Conservation (phyloP, 2,888 invertebrate species). For the Aplocera efformata region DNA sequence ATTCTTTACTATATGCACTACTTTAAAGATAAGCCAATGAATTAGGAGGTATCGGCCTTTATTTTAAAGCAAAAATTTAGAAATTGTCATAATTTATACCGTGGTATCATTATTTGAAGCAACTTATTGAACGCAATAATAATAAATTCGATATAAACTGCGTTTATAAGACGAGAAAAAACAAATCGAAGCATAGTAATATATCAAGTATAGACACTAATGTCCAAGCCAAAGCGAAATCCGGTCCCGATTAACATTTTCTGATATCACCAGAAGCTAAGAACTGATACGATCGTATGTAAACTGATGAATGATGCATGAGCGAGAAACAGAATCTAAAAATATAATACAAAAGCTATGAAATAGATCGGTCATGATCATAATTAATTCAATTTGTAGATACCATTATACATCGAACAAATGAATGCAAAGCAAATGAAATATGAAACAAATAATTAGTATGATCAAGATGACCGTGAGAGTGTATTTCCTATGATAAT, state of each 20-base stretch:
- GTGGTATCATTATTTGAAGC: slow-evolving; percentile 17
- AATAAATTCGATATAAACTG: slow-evolving; percentile 35
- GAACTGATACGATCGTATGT: slow-evolving; percentile 52
- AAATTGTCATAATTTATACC: slow-evolving; percentile 17
- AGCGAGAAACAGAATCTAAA: slow-evolving; percentile 30
- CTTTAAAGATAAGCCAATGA: slow-evolving; percentile 17
- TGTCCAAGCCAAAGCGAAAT: slow-evolving; percentile 52
- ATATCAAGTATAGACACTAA: slow-evolving; percentile 62
- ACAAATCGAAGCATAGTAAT: slow-evolving; percentile 43
- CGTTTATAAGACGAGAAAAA: slow-evolving; percentile 27
- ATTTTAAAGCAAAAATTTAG: slow-evolving; percentile 23
- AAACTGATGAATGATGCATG: slow-evolving; percentile 71
- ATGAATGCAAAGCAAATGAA: slow-evolving; percentile 24
- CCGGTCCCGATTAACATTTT: slow-evolving; percentile 64
- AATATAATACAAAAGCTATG: slow-evolving; percentile 13
- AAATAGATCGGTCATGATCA: slow-evolving; percentile 12
- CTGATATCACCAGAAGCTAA: slow-evolving; percentile 69
- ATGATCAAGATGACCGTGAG: slow-evolving; percentile 40
- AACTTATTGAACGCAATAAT: slow-evolving; percentile 29
- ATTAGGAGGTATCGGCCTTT: slow-evolving; percentile 13
- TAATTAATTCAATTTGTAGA: slow-evolving; percentile 28
- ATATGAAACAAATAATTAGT: slow-evolving; percentile 40
- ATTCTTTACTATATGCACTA: slow-evolving; percentile 2
- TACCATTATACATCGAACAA: slow-evolving; percentile 18
- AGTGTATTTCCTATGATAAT: slow-evolving; percentile 54